Base-by-base conservation (phyloP, 2,888 invertebrate genomes). In the Cephonodes hylas region DNA sequence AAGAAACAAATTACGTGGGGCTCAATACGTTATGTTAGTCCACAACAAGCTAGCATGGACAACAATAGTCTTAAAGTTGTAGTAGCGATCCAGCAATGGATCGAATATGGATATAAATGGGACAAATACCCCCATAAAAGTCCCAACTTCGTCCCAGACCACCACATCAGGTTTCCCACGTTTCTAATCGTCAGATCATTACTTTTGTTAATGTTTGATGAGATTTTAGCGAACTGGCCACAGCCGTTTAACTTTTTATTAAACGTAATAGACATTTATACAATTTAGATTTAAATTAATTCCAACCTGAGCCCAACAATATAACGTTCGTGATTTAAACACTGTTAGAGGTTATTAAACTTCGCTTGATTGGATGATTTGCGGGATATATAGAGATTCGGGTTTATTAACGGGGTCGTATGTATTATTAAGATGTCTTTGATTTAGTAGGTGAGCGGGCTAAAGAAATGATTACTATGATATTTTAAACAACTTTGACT, bases 171-270 rank as follows among this genome's bases (percentile, higher is more conserved):
- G 60, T 27, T 61, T 64, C 64, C 61, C 64, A 64, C 64, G 61
- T 59, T 44, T 64, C 61, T 59, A 59, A 59, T 63, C 45, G 38
- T 58, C 56, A 27, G 59, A 45, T 63, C 57, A 63, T 56, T 60
- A 57, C 60, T 45, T 44, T 62, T 57, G 34, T 63, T 59, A 59
- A 59, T 63, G 42, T 63, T 63, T 63, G 59, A 59, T 63, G 44
- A 59, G 59, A 58, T 61, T 61, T 61, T 61, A 61, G 61, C 61
- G 57, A 61, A 61, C 42, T 45, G 57, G 45, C 38, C 45, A 58
- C 58, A 34, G 25, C 20, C 61, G 58, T 25, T 61, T 61, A 46
- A 58, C 38, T 20, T 61, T 53, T 61, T 58, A 61, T 58, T 61
- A 61, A 45, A 31, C 10, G 18, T 53, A 53, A 53, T 53, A 18